Evolutionary conservation across 35 echinoderm and acorn worm genomes (phyloP), one percentile per base, ranked within the genome.

Genomic region (Lytechinus variegatus): DNA sequence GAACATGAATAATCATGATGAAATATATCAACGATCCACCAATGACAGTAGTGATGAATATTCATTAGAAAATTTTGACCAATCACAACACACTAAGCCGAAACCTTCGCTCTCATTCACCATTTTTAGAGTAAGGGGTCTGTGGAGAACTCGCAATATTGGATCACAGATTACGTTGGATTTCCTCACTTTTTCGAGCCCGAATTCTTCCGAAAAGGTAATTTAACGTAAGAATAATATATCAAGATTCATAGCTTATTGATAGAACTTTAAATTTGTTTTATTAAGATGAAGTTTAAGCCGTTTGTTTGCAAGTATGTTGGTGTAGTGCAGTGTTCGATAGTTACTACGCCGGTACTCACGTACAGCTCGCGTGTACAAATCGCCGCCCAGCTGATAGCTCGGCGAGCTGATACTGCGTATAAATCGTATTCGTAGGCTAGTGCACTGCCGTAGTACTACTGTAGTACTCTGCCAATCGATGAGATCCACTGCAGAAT

Each of bases 31-130:
- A 27, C 9, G 2, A 24, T 24, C 8, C 9, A 1, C 91, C 91
- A 93, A 93, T 93, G 4, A 54, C 28, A 10, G 55, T 16, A 5
- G 10, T 93, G 54, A 93, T 93, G 54, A 53, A 93, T 93, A 93
- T 93, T 93, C 91, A 93, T 54, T 9, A 93, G 24, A 93, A 93
- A 12, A 93, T 53, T 52, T 56, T 14, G n/a, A 56, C 91, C 91
- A 93, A 93, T 93, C 91, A 93, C 53, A 29, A 54, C n/a, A 54
- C 91, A 5, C 12, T 93, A 56, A 53, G 28, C 52, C 53, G 91
- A 93, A 27, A 93, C 91, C 54, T 54, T 55, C 91, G 52, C 54
- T 52, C 91, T 56, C 91, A 93, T 93, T 93, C 91, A 93, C 91
- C 91, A 93, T 93, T 93, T 93, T 93, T 93, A 93, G 91, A 53